A percentile compares a stretch with the other conserved stretches of the same genome.
phyloP scores from a whole-genome alignment of 2,888 invertebrate genomes.

The Tinea semifulvella region DNA sequence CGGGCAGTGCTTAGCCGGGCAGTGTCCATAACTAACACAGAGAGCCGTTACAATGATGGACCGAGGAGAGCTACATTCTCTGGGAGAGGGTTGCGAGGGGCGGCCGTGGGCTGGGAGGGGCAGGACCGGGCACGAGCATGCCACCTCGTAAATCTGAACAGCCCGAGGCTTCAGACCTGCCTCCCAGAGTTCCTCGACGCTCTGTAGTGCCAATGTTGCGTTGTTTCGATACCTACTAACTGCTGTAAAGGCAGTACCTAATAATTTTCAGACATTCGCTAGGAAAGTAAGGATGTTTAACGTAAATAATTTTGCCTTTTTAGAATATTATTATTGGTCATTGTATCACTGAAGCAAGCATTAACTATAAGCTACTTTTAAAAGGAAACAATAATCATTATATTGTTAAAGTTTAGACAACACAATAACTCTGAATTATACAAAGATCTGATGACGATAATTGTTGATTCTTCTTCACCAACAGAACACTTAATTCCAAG shows the following conservation, averaged over 20 bases:
- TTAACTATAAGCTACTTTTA: no score
- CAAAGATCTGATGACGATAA: no score
- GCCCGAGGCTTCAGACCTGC: constrained; percentile 34
- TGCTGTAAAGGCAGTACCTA: constrained; percentile 30
- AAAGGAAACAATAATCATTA: no score
- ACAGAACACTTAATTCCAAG: neutral
- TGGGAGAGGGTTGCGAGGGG: constrained; percentile 20
- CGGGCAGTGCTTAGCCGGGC: constrained; percentile 1
- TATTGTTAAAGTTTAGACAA: no score
- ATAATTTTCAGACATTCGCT: constrained; percentile 29
- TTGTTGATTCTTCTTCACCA: neutral
- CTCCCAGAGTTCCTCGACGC: constrained; percentile 20
- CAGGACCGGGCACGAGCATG: constrained; percentile 39
- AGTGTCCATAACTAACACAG: constrained; percentile 20
- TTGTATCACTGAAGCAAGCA: no score
- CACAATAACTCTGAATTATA: no score
- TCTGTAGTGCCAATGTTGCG: neutral
- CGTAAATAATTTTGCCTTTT: no score
- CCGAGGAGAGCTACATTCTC: constrained; percentile 30
- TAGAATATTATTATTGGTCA: no score
- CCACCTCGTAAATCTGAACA: constrained; percentile 48
- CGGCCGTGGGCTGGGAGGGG: constrained; percentile 26
- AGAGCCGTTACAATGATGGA: constrained; percentile 44
- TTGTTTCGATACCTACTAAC: neutral
- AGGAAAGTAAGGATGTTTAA: neutral